Percentiles rank a stretch among this genome's conserved stretches.
Evolutionary conservation across 2,113 vertebrate species (phyloP).

Genomic region (Callaeas wilsoni): DNA sequence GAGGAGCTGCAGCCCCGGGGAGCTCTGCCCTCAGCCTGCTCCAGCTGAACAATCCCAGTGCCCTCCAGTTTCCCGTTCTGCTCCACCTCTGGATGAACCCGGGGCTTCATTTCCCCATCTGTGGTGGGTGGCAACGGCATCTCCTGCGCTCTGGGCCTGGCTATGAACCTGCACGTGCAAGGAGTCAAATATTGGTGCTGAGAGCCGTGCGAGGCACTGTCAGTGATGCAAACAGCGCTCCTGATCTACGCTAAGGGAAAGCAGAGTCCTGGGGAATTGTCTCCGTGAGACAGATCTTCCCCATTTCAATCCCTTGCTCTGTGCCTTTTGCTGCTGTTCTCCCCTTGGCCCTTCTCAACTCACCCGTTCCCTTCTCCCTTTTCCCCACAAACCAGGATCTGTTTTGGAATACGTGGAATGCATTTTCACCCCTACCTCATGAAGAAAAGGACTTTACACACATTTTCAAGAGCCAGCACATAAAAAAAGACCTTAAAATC

Average conservation of each 20-base stretch:
- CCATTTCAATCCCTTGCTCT: not conserved
- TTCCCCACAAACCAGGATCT: not conserved
- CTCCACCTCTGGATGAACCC: accelerated
- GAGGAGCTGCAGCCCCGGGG: not conserved
- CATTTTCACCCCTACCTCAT: not conserved
- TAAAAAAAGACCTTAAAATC: not conserved
- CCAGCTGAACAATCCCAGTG: not conserved
- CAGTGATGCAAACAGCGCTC: not conserved
- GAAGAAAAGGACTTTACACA: accelerated
- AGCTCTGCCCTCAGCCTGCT: not conserved
- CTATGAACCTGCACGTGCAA: not conserved
- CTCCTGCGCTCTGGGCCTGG: not conserved
- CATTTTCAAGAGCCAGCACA: not conserved
- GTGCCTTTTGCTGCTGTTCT: not conserved
- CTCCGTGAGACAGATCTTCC: not conserved
- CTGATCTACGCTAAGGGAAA: not conserved
- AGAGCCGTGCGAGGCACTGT: accelerated
- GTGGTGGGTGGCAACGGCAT: not conserved
- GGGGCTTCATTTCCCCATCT: not conserved
- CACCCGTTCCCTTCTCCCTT: not conserved
- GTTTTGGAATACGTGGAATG: not conserved
- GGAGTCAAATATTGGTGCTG: not conserved
- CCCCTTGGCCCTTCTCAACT: not conserved
- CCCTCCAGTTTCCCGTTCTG: not conserved
- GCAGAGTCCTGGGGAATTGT: not conserved